phyloP scores from a whole-genome alignment of 2,113 vertebrate genomes.

The Phalacrocorax brasilianus region DNA sequence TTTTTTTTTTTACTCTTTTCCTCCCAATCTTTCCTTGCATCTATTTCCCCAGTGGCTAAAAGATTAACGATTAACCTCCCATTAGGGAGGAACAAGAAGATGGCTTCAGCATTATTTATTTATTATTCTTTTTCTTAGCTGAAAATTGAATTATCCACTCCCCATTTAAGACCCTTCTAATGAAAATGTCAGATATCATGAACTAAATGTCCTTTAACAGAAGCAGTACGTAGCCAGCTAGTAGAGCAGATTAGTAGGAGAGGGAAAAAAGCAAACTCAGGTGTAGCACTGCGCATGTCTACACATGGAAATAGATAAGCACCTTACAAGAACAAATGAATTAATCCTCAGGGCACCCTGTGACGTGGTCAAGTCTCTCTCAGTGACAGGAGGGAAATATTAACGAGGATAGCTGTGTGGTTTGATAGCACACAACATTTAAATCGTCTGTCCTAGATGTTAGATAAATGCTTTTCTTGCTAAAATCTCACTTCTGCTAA shows the following conservation, averaged over 20 bases:
- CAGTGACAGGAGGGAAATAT: not conserved
- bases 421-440: not conserved
- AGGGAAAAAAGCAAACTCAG: not conserved
- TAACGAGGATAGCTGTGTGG: not conserved
- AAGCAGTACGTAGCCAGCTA: not conserved
- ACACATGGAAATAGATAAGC: not conserved
- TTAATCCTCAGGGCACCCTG: not conserved
- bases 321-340: not conserved
- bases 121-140: slow-evolving; percentile 54
- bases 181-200: slow-evolving; percentile 18
- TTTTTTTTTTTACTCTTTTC: not conserved
- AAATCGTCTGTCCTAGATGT: not conserved
- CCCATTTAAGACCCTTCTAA: not conserved
- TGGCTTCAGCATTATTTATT: slow-evolving; percentile 11
- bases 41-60: not conserved
- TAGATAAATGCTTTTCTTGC: not conserved
- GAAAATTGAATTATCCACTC: slow-evolving; percentile 29
- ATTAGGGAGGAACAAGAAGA: slow-evolving; percentile 18
- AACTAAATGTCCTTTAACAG: slow-evolving; percentile 12
- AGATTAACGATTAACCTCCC: not conserved
- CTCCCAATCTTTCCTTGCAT: not conserved
- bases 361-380: not conserved
- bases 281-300: not conserved
- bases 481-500: not conserved
- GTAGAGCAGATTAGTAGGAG: not conserved